Evolutionary conservation across 2,888 invertebrate genomes (phyloP), one percentile per base, ranked within the genome.

Genomic region (Geophilus truncorum): DNA sequence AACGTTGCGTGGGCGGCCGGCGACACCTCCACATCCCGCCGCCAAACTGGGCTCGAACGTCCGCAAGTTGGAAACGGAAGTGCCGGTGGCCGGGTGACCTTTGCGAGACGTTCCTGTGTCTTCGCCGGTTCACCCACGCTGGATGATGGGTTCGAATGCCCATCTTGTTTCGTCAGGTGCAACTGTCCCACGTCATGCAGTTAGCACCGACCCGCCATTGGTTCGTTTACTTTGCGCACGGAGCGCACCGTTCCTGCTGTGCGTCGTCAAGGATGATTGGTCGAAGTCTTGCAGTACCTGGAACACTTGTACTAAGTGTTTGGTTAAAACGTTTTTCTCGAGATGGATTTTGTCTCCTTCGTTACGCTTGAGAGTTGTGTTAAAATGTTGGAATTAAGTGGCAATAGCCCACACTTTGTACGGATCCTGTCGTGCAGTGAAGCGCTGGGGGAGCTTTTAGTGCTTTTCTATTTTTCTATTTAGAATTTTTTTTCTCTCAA

Each of bases 1-100:
- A 70, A 70, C 70, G 70, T 12, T 70, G 70, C 70, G 70, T 70
- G 70, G 70, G 70, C n/a, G 70, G 70, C 70, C 70, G 70, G 28
- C 70, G 23, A 28, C 70, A 70, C 70, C 70, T 70, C 70, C 70
- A 70, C 70, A 70, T 70, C 70, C 70, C 70, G 70, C 25, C 70
- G 70, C 15, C 25, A 10, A 70, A 70, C 12, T 28, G 70, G 25
- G 28, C 70, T 15, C 70, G 12, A 28, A 70, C 70, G 70, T 25
- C 25, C 28, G 25, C 28, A 23, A 28, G 25, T 70, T 25, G 25
- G 25, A 25, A 70, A 6, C 18, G 51, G 51, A 51, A 6, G 18
- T 51, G n/a, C 25, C 70, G 23, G 70, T 25, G 28, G 28, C 7
- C 70, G n/a, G 25, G 25, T 70, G 70, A 70, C 70, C 70, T 70